Conservation (phyloP, 1,140 invertebrate species). For the Pristionchus pacificus region DNA sequence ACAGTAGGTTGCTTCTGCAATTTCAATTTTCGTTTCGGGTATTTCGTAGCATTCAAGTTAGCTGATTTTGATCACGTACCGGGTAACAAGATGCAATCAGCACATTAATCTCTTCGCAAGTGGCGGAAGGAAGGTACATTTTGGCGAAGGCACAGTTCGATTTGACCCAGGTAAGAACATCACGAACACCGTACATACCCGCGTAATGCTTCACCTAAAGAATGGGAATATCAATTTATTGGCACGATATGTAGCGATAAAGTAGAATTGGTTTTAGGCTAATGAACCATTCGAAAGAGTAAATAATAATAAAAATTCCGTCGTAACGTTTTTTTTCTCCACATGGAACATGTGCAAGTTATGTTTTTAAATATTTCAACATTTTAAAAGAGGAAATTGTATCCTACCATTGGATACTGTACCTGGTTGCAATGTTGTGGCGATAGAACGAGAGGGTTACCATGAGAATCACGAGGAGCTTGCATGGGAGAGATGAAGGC, state of each 20-base stretch:
- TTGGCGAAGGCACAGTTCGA: conserved; percentile 52
- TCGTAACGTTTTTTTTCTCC: not conserved
- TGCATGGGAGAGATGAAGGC: conserved; percentile 1
- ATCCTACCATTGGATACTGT: not conserved
- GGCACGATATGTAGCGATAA: not conserved
- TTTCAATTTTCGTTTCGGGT: too few relatives aligned
- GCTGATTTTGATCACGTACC: too few relatives aligned
- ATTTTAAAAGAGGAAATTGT: conserved; percentile 5
- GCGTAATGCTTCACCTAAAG: conserved; percentile 49
- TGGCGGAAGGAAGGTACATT: conserved; percentile 53
- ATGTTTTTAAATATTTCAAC: not conserved
- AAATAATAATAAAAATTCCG: not conserved
- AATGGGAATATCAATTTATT: too few relatives aligned
- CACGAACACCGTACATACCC: conserved; percentile 42
- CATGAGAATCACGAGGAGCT: conserved; percentile 20
- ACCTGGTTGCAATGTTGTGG: conserved; percentile 45
- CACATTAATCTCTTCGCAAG: conserved; percentile 50
- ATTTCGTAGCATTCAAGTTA: too few relatives aligned
- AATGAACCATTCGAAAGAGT: too few relatives aligned
- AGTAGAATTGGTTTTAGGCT: too few relatives aligned
- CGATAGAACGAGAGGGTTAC: conserved; percentile 39
- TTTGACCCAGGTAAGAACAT: conserved; percentile 42
- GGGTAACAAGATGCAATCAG: conserved; percentile 51
- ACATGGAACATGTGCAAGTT: not conserved
- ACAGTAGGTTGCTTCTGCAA: too few relatives aligned